Conservation (phyloP, 2,888 invertebrate genomes). For the Bimastos eiseni region DNA sequence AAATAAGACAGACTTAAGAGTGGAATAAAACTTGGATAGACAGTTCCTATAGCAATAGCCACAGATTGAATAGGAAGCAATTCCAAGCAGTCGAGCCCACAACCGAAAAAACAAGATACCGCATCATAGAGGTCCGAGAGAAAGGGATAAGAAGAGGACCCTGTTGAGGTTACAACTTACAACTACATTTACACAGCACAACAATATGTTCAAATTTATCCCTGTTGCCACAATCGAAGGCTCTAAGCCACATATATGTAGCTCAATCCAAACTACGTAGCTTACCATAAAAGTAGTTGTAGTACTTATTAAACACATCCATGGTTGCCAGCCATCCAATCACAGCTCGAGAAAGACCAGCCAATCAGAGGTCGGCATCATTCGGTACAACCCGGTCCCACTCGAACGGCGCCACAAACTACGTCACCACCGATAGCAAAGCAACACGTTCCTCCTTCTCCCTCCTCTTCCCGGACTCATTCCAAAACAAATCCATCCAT, state of each 20-base stretch:
- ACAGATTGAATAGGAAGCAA: too few species aligned
- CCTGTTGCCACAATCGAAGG: not conserved
- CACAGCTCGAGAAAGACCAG: not conserved
- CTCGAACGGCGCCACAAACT: not conserved
- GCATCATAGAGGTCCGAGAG: too few species aligned
- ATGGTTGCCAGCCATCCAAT: not conserved
- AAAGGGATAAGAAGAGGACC: too few species aligned
- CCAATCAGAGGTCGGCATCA: too few species aligned
- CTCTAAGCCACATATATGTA: not conserved
- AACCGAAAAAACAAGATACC: too few species aligned
- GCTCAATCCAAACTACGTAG: too few species aligned
- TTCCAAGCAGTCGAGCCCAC: too few species aligned
- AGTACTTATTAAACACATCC: not conserved
- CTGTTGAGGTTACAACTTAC: too few species aligned
- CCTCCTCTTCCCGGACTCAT: not conserved
- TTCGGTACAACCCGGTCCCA: not conserved
- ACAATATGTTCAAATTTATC: not conserved
- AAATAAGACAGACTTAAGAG: too few species aligned
- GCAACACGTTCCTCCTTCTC: too few species aligned
- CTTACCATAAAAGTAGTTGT: constrained; percentile 1
- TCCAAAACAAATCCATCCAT: not conserved
- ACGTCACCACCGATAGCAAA: not conserved
- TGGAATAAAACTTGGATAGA: too few species aligned
- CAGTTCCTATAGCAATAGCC: too few species aligned
- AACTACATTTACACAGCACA: not conserved